Conservation (phyloP, 2,113 vertebrate species). For the Clarias magur region DNA sequence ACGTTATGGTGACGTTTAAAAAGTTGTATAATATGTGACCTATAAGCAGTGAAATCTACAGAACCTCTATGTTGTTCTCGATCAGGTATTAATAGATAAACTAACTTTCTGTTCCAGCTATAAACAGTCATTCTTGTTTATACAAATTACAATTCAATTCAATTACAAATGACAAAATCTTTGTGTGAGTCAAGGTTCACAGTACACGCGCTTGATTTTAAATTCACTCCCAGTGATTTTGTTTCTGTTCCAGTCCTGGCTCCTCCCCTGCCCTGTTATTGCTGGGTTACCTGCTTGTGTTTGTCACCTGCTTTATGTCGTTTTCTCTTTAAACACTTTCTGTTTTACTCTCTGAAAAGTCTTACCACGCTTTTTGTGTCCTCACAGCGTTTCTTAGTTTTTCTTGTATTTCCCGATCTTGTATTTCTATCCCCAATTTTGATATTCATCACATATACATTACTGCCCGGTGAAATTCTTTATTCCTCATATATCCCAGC, state of each 20-base stretch:
- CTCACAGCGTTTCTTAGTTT: neutral
- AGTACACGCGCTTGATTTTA: neutral
- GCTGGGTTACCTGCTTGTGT: neutral
- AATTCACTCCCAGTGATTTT: neutral
- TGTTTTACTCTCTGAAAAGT: neutral
- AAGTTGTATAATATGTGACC: too few species aligned
- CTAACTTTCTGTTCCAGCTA: neutral
- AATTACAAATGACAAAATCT: too few species aligned
- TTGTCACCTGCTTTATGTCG: neutral
- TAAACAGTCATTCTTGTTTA: neutral
- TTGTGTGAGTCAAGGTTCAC: too few species aligned
- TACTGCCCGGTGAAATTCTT: too few species aligned
- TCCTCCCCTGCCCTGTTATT: neutral
- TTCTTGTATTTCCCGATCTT: neutral
- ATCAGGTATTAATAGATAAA: too few species aligned
- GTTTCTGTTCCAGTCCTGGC: neutral
- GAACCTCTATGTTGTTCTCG: neutral
- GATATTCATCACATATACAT: too few species aligned
- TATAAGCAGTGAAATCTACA: neutral
- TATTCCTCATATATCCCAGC: too few species aligned
- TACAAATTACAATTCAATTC: too few species aligned
- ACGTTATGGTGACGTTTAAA: too few species aligned
- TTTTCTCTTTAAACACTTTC: neutral
- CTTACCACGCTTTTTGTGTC: neutral
- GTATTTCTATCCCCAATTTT: too few species aligned